Conservation (phyloP, 1,140 invertebrate species). For the Bradysia coprophila region DNA sequence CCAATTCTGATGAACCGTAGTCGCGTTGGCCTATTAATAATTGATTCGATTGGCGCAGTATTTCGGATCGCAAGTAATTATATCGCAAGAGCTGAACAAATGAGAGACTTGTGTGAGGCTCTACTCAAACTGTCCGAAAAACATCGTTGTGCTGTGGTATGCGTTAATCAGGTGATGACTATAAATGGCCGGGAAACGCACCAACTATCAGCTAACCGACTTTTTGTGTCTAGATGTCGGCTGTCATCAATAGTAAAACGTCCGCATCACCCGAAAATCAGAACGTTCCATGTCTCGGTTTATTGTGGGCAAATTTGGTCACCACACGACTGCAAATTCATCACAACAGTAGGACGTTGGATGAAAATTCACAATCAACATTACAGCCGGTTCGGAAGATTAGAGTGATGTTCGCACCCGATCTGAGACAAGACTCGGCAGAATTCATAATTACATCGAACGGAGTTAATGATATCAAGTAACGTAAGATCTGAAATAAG, state of each 20-base stretch:
- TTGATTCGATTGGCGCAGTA: conserved; percentile 58
- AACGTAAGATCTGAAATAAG: not conserved
- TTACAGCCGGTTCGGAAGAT: conserved; percentile 11
- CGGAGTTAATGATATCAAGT: conserved; percentile 8
- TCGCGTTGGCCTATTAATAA: conserved; percentile 41
- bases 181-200: too few species aligned
- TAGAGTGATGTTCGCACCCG: conserved; percentile 25
- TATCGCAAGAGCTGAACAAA: conserved; percentile 30
- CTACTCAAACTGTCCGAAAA: conserved; percentile 34
- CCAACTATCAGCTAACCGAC: not conserved
- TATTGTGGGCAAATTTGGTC: conserved; percentile 49
- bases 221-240: not conserved
- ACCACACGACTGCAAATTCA: conserved; percentile 39
- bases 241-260: conserved; percentile 3
- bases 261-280: conserved; percentile 2
- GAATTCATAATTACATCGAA: conserved; percentile 18
- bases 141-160: conserved; percentile 37
- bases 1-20: conserved; percentile 25
- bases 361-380: conserved; percentile 7
- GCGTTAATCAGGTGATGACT: conserved; percentile 64
- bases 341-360: conserved; percentile 16
- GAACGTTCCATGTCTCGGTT: conserved; percentile 33
- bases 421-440: conserved; percentile 17
- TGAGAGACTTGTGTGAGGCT: conserved; percentile 32
- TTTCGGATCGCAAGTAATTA: conserved; percentile 41